Percentiles rank a stretch among this genome's conserved stretches.
Evolutionary conservation across 1,140 invertebrate genomes (phyloP).

Genomic region (Spodoptera litura): DNA sequence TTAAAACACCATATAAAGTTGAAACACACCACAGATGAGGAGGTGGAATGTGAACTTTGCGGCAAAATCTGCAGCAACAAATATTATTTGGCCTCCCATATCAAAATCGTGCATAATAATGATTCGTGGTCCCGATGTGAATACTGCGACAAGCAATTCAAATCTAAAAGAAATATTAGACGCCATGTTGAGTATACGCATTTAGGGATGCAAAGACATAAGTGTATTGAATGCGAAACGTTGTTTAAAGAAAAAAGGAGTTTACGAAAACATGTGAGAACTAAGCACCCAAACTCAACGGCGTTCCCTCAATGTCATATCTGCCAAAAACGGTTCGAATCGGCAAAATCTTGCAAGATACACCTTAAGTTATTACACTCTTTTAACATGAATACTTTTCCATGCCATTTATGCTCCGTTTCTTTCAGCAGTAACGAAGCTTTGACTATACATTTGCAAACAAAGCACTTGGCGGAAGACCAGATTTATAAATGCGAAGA

Average conservation of each 20-base stretch:
- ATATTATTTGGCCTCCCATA: conserved; percentile 71
- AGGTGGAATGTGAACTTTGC: conserved; percentile 63
- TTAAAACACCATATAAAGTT: conserved; percentile 71
- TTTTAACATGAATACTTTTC: conserved; percentile 69
- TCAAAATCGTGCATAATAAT: conserved; percentile 68
- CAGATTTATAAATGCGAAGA: conserved; percentile 74
- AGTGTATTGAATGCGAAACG: conserved; percentile 73
- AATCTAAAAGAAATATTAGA: conserved; percentile 70
- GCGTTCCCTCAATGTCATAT: conserved; percentile 74
- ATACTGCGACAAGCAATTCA: conserved; percentile 72
- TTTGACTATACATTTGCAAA: conserved; percentile 64
- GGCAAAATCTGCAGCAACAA: conserved; percentile 72
- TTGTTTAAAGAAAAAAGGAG: conserved; percentile 77
- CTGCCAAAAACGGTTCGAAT: conserved; percentile 74
- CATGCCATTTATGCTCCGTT: conserved; percentile 68
- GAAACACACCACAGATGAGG: conserved; percentile 68
- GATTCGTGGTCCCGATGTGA: conserved; percentile 68
- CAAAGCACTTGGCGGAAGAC: conserved; percentile 69
- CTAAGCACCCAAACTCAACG: conserved; percentile 69
- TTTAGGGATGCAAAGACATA: conserved; percentile 70
- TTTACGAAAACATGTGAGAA: conserved; percentile 71
- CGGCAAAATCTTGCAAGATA: conserved; percentile 75
- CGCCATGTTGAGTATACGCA: conserved; percentile 72
- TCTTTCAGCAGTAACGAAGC: conserved; percentile 66
- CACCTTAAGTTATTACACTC: conserved; percentile 75